Evolutionary conservation across 2,797 vertebrate species (phyloP).

Genomic region (Manis pentadactyla): DNA sequence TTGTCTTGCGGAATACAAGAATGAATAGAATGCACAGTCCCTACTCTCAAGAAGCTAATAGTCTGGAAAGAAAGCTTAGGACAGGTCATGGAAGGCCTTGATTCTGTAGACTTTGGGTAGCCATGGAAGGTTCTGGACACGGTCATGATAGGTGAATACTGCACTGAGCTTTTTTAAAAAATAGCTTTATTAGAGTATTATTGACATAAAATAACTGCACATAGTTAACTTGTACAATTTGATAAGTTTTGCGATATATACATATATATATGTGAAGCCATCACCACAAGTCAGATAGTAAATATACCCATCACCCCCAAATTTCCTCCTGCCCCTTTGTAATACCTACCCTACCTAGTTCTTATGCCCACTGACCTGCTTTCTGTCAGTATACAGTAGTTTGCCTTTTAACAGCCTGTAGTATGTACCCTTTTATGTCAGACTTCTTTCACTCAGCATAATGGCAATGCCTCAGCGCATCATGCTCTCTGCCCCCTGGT

Average conservation of each 20-base stretch:
- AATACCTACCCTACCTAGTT: background rate
- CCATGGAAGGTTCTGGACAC: background rate
- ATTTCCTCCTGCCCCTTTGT: background rate
- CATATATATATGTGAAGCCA: background rate
- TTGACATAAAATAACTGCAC: background rate
- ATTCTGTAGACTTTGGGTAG: background rate
- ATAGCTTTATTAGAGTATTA: background rate
- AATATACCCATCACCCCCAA: background rate
- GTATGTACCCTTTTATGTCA: background rate
- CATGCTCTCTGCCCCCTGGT: background rate
- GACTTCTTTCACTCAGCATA: background rate
- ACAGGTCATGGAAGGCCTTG: background rate
- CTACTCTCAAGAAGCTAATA: background rate
- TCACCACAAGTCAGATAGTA: background rate
- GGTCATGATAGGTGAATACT: background rate
- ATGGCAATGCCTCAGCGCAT: background rate
- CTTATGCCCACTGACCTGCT: background rate
- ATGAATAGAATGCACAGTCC: background rate
- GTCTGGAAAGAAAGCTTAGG: background rate
- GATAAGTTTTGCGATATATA: background rate
- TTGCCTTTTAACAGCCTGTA: background rate
- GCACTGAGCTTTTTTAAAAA: background rate
- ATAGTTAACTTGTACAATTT: background rate
- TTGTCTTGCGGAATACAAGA: background rate
- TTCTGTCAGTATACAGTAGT: background rate